Percentiles rank a stretch among this genome's conserved stretches.
phyloP scores from a whole-genome alignment of 2,113 vertebrate species.

The Recurvirostra avosetta region DNA sequence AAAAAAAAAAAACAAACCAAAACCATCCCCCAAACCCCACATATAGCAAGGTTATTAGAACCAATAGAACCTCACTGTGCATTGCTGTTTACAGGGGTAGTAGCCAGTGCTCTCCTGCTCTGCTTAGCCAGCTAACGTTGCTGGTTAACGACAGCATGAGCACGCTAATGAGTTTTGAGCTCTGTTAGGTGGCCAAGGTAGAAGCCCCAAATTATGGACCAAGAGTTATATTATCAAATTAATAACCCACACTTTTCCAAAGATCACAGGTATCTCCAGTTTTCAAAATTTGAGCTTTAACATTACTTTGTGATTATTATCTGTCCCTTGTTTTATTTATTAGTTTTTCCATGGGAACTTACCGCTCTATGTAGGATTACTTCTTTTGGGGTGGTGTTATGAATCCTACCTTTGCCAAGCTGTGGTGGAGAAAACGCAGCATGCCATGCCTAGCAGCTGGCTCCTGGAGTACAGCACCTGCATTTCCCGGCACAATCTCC shows the following conservation, averaged over 20 bases:
- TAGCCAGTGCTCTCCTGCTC: not conserved
- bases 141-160: not conserved
- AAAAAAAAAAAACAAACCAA: not conserved
- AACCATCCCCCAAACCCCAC: not conserved
- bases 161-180: not conserved
- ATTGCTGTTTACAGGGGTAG: not conserved
- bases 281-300: not conserved
- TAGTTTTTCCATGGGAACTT: not conserved
- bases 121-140: not conserved
- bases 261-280: not conserved
- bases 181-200: not conserved
- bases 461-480: not conserved
- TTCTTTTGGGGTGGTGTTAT: not conserved
- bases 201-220: not conserved
- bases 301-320: not conserved
- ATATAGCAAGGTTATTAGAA: not conserved
- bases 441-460: not conserved
- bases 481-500: not conserved
- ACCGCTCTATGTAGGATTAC: not conserved
- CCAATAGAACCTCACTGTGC: not conserved
- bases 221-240: not conserved
- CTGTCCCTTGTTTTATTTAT: not conserved
- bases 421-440: not conserved
- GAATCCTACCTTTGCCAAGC: not conserved
- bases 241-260: not conserved